Evolutionary conservation across 1,140 invertebrate species (phyloP).

Genomic region (Calliphora vicina): DNA sequence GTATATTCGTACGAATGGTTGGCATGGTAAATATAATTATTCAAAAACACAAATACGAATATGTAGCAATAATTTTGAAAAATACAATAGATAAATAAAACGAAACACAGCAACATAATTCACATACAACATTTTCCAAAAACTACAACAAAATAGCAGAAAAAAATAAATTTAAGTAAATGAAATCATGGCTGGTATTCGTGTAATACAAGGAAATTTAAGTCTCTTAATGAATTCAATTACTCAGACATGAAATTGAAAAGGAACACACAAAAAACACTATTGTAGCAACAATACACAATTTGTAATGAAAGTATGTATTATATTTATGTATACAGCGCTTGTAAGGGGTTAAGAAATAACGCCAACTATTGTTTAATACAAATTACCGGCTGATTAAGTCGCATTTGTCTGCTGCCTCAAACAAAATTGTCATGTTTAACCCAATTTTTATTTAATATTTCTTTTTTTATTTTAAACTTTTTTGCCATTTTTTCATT

Average conservation of each 20-base stretch:
- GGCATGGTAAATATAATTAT: no score
- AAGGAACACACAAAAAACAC: neutral
- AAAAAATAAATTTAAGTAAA: neutral
- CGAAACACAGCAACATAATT: no score
- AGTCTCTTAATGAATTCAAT: neutral
- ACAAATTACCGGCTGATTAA: neutral
- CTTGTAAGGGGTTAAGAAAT: neutral
- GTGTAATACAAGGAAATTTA: constrained; percentile 3
- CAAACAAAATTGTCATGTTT: neutral
- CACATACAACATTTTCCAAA: neutral
- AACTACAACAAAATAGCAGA: neutral
- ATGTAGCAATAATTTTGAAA: no score
- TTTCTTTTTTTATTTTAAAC: neutral
- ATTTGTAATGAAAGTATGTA: neutral
- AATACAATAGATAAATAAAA: neutral
- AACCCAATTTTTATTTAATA: neutral
- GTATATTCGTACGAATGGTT: no score
- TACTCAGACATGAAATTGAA: neutral
- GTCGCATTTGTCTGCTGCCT: neutral
- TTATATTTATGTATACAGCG: neutral
- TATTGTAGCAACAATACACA: neutral
- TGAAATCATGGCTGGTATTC: neutral
- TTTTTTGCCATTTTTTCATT: no score
- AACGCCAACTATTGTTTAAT: neutral
- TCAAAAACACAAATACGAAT: no score